Evolutionary conservation across 2,888 invertebrate species (phyloP).

Genomic region (Nephrotoma flavescens): DNA sequence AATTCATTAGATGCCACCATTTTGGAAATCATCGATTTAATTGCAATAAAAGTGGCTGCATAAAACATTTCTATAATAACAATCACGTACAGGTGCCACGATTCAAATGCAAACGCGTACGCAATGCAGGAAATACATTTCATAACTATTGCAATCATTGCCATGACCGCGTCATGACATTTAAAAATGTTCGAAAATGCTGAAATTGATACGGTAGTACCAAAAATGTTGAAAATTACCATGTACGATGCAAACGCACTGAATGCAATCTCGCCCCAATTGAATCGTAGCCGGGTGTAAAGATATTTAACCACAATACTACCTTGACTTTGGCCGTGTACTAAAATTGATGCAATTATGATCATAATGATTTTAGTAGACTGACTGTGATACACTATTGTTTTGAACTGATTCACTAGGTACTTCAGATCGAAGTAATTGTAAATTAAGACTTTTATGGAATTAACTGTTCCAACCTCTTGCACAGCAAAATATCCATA

Average conservation of each 20-base stretch:
- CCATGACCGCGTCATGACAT: constrained; percentile 70
- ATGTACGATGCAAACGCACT: constrained; percentile 74
- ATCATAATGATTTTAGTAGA: constrained; percentile 58
- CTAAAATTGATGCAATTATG: constrained; percentile 68
- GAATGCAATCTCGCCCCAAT: constrained; percentile 78
- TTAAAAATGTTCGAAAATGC: constrained; percentile 66
- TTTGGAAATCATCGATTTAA: constrained; percentile 62
- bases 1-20: not conserved
- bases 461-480: constrained; percentile 32
- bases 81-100: constrained; percentile 69
- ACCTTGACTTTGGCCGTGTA: constrained; percentile 77
- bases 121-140: constrained; percentile 74
- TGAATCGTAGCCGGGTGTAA: constrained; percentile 69
- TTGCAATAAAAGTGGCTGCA: constrained; percentile 77
- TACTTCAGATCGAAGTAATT: constrained; percentile 66
- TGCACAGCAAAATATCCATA: constrained; percentile 59
- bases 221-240: constrained; percentile 67
- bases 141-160: constrained; percentile 69
- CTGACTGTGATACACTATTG: constrained; percentile 64
- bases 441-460: constrained; percentile 21
- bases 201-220: constrained; percentile 67
- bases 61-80: constrained; percentile 70
- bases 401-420: constrained; percentile 60
- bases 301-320: constrained; percentile 76
- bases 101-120: constrained; percentile 65